Evolutionary conservation across 2,797 vertebrate genomes (phyloP).

Genomic region (Syngnathus rostellatus): DNA sequence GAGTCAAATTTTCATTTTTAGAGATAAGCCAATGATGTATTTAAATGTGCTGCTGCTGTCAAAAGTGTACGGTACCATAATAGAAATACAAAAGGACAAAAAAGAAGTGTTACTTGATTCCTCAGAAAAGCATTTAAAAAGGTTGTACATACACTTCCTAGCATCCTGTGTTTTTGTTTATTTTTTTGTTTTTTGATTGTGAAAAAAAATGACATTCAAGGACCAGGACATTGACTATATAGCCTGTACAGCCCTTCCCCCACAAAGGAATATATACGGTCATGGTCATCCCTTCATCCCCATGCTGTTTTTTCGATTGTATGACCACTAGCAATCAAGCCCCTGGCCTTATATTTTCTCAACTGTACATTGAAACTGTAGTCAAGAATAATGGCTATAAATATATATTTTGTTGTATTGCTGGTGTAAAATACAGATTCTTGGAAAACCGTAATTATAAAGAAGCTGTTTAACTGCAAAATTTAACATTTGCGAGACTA

Average conservation of each 20-base stretch:
- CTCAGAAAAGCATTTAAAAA: constrained; percentile 80
- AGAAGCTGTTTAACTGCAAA: constrained; percentile 85
- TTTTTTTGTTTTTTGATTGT: constrained; percentile 75
- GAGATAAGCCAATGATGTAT: constrained; percentile 93
- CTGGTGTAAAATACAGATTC: constrained; percentile 88
- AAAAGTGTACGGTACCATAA: constrained; percentile 63
- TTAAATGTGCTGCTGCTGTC: constrained; percentile 94
- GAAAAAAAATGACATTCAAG: constrained; percentile 82
- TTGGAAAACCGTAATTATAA: constrained; percentile 84
- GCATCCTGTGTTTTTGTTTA: constrained; percentile 85
- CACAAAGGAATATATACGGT: constrained; percentile 70
- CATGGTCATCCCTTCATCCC: constrained; percentile 80
- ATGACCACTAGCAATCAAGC: constrained; percentile 99
- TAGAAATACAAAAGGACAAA: constrained; percentile 48
- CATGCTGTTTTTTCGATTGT: constrained; percentile 87
- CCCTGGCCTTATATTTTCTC: constrained; percentile 99
- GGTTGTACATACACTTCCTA: constrained; percentile 95
- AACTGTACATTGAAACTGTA: constrained; percentile 94
- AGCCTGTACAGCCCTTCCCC: constrained; percentile 67
- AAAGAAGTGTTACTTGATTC: constrained; percentile 69
- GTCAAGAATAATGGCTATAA: constrained; percentile 91
- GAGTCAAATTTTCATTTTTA: constrained; percentile 89
- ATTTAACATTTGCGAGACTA: constrained; percentile 86
- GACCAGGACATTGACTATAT: constrained; percentile 82
- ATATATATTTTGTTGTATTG: constrained; percentile 99